These are phyloP conservation scores for Agonopterix heracliana DNA, from an alignment of 2,888 invertebrate genomes.

Conservation along the genomic window DNA sequence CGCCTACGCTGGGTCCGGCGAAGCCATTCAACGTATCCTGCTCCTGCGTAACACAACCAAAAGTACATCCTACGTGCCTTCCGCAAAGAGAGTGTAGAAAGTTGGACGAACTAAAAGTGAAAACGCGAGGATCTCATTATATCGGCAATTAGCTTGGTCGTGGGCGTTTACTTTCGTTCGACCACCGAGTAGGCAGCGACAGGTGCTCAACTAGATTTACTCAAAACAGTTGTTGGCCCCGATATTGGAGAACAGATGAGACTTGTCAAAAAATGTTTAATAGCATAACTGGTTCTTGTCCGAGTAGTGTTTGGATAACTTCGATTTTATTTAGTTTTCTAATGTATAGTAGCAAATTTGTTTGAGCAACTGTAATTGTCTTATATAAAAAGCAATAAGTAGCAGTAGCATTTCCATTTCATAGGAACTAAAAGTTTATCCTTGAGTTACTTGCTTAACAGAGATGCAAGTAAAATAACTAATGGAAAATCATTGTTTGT, in stretches of 20 bases:
- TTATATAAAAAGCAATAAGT: too few relatives aligned
- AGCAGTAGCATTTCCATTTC: too few relatives aligned
- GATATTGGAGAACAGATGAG: constrained; percentile 7
- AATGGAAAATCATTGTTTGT: too few relatives aligned
- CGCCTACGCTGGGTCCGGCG: too few relatives aligned
- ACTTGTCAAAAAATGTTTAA: neutral
- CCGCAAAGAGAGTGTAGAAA: constrained; percentile 51
- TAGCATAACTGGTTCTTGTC: neutral
- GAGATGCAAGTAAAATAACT: too few relatives aligned
- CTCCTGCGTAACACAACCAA: constrained; percentile 32
- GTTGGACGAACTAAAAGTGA: constrained; percentile 47
- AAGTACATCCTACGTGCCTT: constrained; percentile 31
- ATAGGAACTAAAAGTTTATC: too few relatives aligned
- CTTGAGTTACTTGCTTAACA: too few relatives aligned
- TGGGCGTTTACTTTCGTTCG: constrained; percentile 29
- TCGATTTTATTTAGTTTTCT: neutral
- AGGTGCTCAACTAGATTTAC: constrained; percentile 67
- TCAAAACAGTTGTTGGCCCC: constrained; percentile 12
- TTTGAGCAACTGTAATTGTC: too few relatives aligned
- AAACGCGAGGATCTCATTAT: constrained; percentile 30
- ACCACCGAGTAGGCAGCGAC: constrained; percentile 1
- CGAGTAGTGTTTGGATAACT: neutral
- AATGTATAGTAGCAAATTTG: neutral
- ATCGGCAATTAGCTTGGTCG: constrained; percentile 21
- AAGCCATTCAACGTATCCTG: neutral